Evolutionary conservation across 2,797 vertebrate genomes (phyloP), one percentile per base, ranked within the genome.

Genomic region (Sebastes reedi): DNA sequence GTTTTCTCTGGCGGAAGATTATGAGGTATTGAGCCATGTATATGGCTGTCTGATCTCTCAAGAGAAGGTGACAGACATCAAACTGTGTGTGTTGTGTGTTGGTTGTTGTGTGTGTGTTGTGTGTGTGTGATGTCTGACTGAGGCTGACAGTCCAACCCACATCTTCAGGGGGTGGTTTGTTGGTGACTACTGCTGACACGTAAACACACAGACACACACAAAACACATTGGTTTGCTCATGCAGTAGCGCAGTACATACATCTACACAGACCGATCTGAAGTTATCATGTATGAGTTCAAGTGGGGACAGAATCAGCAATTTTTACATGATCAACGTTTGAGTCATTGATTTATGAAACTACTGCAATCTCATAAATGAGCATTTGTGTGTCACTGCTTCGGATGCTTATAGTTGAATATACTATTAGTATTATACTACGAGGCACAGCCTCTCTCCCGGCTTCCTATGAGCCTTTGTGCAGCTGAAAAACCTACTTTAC

Each of bases 1-100:
- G 54, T 77, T 77, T 62, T 85, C 79, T 89, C 76, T 81, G 56
- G 78, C 39, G 60, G 75, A 69, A 82, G 85, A 91, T 89, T 82
- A 79, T 66, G 70, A 79, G 71, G 71, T 83, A 84, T 68, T 83
- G 70, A 86, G 79, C 75, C 80, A 75, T 85, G 81, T 87, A 67
- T 84, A 77, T 46, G 67, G 76, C 80, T 76, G 80, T 65, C 60
- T 68, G 72, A 80, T 92, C 84, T 89, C 81, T 89, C 67, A 81
- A 70, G 82, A 90, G 79, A 91, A 82, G 87, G 86, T 90, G 91
- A 91, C 86, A 76, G 82, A 80, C 83, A 88, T 89, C 88, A 89
- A 71, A 77, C 62, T 64, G 14, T 68, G 69, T 61, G 72, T 82
- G 22, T 62, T 29, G 56, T 52, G 39, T 34, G 61, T 72, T 77